phyloP scores from a whole-genome alignment of 1,140 invertebrate genomes.

The Temnothorax longispinosus region DNA sequence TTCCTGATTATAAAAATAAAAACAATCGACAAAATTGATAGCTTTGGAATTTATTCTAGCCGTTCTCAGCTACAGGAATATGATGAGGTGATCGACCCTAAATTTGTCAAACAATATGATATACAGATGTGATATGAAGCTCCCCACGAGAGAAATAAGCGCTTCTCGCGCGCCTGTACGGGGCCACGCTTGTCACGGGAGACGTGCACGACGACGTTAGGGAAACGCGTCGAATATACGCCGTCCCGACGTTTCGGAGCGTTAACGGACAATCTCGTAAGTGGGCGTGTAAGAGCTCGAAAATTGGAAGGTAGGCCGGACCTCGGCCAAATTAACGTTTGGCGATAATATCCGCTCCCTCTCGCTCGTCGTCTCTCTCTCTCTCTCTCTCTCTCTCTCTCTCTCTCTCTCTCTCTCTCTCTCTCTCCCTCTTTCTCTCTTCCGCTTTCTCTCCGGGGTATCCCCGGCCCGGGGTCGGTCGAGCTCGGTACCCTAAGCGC shows the following conservation, averaged over 20 bases:
- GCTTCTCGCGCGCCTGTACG: not conserved
- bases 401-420: not conserved
- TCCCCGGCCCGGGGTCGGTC: conserved; percentile 56
- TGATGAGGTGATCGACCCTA: not conserved
- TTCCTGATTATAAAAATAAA: not conserved
- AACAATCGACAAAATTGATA: not conserved
- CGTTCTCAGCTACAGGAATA: not conserved
- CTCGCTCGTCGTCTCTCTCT: conserved; percentile 72
- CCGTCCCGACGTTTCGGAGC: conserved; percentile 82
- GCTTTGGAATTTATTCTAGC: not conserved
- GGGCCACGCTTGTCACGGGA: conserved; percentile 13
- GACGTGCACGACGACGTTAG: conserved; percentile 29
- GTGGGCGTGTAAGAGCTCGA: conserved; percentile 85
- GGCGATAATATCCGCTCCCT: conserved; percentile 85
- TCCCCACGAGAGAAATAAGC: not conserved
- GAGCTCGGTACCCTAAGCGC: conserved; percentile 64
- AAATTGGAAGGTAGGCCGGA: conserved; percentile 86
- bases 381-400: conserved; percentile 73
- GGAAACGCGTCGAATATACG: conserved; percentile 78
- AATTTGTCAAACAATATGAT: conserved; percentile 34
- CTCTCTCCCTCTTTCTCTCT: not conserved
- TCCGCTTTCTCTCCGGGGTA: conserved; percentile 8
- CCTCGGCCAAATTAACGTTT: conserved; percentile 85
- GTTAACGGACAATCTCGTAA: conserved; percentile 85
- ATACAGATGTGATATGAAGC: conserved; percentile 25